Percentiles rank a stretch among this genome's conserved stretches.
Conservation (phyloP, 2,888 invertebrate species). For the Imbricaverruca yamaguchii region DNA sequence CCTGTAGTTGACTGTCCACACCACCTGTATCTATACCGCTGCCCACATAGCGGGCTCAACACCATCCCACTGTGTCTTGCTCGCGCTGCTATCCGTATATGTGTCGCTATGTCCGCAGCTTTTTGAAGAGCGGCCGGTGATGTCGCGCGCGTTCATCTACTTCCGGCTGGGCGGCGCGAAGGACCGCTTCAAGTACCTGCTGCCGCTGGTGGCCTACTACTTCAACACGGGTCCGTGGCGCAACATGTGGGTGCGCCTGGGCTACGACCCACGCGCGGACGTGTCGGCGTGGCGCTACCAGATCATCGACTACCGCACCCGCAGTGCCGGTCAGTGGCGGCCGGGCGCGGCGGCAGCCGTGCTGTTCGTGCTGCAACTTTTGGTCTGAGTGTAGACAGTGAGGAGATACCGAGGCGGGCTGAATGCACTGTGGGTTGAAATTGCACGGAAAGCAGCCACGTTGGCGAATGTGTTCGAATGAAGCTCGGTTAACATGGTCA, state of each 20-base stretch:
- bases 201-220: slow-evolving; percentile 78
- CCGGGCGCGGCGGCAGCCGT: neutral
- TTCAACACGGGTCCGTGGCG: slow-evolving; percentile 89
- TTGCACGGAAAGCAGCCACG: no score
- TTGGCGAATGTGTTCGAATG: no score
- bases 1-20: no score
- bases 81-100: no score
- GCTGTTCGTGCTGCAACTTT: no score
- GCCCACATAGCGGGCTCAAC: no score
- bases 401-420: no score
- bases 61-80: no score
- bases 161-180: slow-evolving; percentile 54
- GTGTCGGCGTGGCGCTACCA: slow-evolving; percentile 74
- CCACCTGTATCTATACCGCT: no score
- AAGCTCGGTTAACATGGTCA: no score
- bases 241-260: slow-evolving; percentile 77
- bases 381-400: no score
- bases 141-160: slow-evolving; percentile 71
- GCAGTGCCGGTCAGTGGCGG: slow-evolving; percentile 28
- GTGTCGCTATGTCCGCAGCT: slow-evolving; percentile 17
- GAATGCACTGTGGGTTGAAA: no score
- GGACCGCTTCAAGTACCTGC: slow-evolving; percentile 61
- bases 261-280: slow-evolving; percentile 83
- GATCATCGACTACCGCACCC: slow-evolving; percentile 43
- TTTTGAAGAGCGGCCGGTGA: slow-evolving; percentile 80